Evolutionary conservation across 1,140 invertebrate genomes (phyloP), one percentile per base, ranked within the genome.

Genomic region (Potamilus streckersoni): DNA sequence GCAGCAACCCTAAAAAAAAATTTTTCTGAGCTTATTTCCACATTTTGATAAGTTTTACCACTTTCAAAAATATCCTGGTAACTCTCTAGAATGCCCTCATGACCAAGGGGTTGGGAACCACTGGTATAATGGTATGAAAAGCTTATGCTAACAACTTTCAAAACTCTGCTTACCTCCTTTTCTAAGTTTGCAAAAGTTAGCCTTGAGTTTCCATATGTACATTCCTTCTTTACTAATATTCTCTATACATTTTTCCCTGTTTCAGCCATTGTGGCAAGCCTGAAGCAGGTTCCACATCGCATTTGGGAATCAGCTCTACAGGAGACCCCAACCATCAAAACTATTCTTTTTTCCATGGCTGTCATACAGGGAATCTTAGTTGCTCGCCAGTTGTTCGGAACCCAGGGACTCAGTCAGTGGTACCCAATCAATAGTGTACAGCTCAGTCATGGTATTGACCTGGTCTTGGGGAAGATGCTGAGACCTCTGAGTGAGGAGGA

Each of bases 361-460:
- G 79, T 89, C 31, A 83, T 87, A 27, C 85, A 87, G 61, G 82
- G 84, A 6, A 76, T 85, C 58, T 76, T 89, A 55, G 67, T 76
- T 38, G 81, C 85, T 6, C 71, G 86, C 8, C 86, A 88, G 69
- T 72, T 87, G 75, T 88, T 87, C 75, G 88, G 86, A 60, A 79
- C 83, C 58, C 81, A 84, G 38, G 88, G 87, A 16, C 76, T 88
- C 15, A 83, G 76, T 58, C 86, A 86, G 73, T 89, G 83, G 83
- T 88, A 86, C 70, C 86, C 87, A 14, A 83, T 87, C 67, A 81
- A 78, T 19, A 67, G 65, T 1, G 80, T 82, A 20, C 86, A 89
- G 76, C 81, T 87, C 6, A 69, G 76, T 58, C 83, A 85, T 58
- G 83, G 83, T 63, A 74, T 87, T n/a, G 70, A 81, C n/a, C 71